phyloP scores from a whole-genome alignment of 2,888 invertebrate species.

The Drosophila kanekoi region DNA sequence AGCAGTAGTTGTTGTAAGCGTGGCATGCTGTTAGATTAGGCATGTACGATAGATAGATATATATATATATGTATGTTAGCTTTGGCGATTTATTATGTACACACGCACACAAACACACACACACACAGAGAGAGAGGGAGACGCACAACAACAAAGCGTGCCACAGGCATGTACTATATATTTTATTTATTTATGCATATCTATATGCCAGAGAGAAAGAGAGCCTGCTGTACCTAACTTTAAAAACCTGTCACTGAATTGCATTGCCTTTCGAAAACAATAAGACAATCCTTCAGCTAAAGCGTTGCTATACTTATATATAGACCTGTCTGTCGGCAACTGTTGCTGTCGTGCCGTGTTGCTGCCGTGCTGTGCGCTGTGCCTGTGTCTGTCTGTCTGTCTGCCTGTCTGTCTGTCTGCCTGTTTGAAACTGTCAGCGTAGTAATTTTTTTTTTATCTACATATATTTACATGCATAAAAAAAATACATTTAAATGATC shows the following conservation, averaged over 20 bases:
- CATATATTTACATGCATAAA: constrained; percentile 63
- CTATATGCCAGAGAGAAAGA: background rate
- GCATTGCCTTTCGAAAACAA: background rate
- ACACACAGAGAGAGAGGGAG: background rate
- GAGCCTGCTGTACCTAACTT: constrained; percentile 1
- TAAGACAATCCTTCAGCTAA: constrained; percentile 4
- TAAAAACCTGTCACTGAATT: background rate
- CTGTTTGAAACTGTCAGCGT: constrained; percentile 5
- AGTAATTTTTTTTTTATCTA: constrained; percentile 27
- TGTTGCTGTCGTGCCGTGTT: background rate
- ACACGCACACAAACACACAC: constrained; percentile 8
- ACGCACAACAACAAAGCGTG: background rate
- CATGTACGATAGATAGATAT: constrained; percentile 1
- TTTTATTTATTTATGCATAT: background rate
- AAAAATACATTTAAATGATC: constrained; percentile 79
- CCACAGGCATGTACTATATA: background rate
- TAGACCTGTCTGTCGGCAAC: background rate
- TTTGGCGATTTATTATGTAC: constrained; percentile 1
- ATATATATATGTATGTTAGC: background rate
- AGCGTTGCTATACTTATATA: constrained; percentile 1
- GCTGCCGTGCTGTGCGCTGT: constrained; percentile 11
- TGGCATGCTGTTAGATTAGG: background rate
- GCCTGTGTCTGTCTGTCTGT: constrained; percentile 2
- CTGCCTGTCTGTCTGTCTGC: constrained; percentile 3
- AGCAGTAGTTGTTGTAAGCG: constrained; percentile 27